phyloP scores from a whole-genome alignment of 1,140 invertebrate genomes.

The Druon quercuslanigerum region DNA sequence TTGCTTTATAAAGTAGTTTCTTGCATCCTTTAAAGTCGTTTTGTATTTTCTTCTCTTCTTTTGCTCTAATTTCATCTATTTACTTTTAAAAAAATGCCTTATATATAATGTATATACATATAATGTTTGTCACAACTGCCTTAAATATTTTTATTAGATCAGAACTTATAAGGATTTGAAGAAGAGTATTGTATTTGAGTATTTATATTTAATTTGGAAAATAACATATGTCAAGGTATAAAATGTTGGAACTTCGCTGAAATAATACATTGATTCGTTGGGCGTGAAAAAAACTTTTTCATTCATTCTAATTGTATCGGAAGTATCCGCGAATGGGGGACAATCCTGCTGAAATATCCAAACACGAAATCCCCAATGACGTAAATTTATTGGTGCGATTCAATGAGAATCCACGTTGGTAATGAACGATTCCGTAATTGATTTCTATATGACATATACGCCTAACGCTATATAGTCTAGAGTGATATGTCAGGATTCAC shows the following conservation, averaged over 20 bases:
- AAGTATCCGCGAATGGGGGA: slow-evolving; percentile 5
- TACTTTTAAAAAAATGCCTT: too few species aligned
- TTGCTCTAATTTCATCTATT: too few species aligned
- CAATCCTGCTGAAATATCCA: slow-evolving; percentile 21
- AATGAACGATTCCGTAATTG: slow-evolving; percentile 14
- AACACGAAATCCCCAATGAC: slow-evolving; percentile 16
- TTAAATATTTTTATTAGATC: too few species aligned
- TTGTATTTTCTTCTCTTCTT: too few species aligned
- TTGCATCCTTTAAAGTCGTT: too few species aligned
- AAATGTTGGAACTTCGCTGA: neutral
- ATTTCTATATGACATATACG: slow-evolving; percentile 8
- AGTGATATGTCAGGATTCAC: neutral
- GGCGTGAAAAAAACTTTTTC: neutral
- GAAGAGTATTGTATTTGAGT: too few species aligned
- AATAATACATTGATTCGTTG: neutral
- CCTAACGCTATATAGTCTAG: neutral
- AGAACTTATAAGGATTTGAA: too few species aligned
- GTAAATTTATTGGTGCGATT: slow-evolving; percentile 23
- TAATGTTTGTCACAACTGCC: too few species aligned
- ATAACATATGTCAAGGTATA: neutral
- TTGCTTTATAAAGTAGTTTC: too few species aligned
- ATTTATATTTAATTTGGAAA: too few species aligned
- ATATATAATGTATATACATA: too few species aligned
- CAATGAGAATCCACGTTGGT: slow-evolving; percentile 14
- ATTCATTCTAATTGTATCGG: slow-evolving; percentile 19